Conservation (phyloP, 2,888 invertebrate genomes). For the Drosophila setosimentum region DNA sequence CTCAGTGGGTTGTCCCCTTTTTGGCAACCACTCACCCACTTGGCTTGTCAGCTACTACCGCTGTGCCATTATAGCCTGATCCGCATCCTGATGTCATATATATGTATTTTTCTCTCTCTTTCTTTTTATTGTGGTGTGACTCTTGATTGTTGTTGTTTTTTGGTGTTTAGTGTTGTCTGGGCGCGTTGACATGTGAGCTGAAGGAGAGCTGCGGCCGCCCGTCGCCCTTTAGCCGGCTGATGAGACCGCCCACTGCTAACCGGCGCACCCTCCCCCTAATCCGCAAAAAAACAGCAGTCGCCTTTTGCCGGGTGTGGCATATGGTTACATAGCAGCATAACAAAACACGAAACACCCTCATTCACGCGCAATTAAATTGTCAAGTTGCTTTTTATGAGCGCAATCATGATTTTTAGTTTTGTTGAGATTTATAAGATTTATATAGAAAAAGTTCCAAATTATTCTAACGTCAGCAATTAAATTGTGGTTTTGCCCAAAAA, state of each 20-base stretch:
- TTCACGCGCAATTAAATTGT: constrained; percentile 82
- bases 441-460: background rate
- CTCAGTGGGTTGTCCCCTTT: constrained; percentile 62
- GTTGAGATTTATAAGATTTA: background rate
- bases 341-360: constrained; percentile 78
- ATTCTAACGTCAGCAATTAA: constrained; percentile 1
- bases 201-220: constrained; percentile 50
- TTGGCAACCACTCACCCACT: constrained; percentile 30
- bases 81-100: constrained; percentile 49
- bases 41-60: constrained; percentile 29
- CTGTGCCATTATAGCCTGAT: constrained; percentile 64
- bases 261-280: constrained; percentile 24
- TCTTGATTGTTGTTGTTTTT: constrained; percentile 60
- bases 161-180: constrained; percentile 64
- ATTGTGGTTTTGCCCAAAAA: background rate
- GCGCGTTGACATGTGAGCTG: constrained; percentile 76
- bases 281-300: constrained; percentile 33
- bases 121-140: constrained; percentile 71
- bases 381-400: constrained; percentile 64
- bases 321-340: constrained; percentile 59
- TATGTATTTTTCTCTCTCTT: constrained; percentile 19
- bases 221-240: constrained; percentile 69
- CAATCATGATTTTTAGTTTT: background rate
- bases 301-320: constrained; percentile 69
- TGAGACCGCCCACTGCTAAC: constrained; percentile 76